Base-by-base conservation (phyloP, 1,140 invertebrate genomes). In the Polypedilum pembai region DNA sequence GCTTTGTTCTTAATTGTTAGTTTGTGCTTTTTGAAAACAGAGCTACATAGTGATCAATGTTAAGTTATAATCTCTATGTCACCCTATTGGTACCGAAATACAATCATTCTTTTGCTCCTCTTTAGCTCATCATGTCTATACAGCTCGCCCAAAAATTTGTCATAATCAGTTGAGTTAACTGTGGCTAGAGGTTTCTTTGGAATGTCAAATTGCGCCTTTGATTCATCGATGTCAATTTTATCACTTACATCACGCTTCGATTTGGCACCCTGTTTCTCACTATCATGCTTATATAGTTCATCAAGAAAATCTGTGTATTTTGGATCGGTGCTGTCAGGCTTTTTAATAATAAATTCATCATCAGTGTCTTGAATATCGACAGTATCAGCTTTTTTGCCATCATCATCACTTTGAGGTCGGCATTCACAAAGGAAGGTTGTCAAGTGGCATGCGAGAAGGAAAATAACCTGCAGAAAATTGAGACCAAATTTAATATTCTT, bases 271-370 rank as follows among this genome's bases (percentile, higher is more conserved):
- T 56, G 15, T 69, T 69, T 69, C 12, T 69, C 17, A 10, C 8
- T 21, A 21, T 69, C 65, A 20, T 69, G 65, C 12, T 69, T 69
- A 10, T 69, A 69, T 7, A 69, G 10, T 69, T 69, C 65, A 20
- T 69, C 65, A 3, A 69, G 8, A 20, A 69, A 69, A 18, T 18
- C 65, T 7, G 17, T 69, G 17, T 69, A 69, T 21, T 18, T 69
- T 20, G 1, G 18, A 69, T 69, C 65, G 0, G 18, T 20, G 18
- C 15, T 69, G 5, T 69, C 7, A 1, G 65, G 65, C 10, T 69
- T 69, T n/a, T 7, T 69, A 21, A 69, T 69, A 10, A 69, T 18
- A 21, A 69, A 69, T 69, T 69, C 65, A 21, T 69, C 65, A 10
- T 20, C 65, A 20, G 65, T 69, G 17, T 69, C 65, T 8, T 69